Base-by-base conservation (phyloP, 2,888 invertebrate genomes). In the Pseudoips prasinana region DNA sequence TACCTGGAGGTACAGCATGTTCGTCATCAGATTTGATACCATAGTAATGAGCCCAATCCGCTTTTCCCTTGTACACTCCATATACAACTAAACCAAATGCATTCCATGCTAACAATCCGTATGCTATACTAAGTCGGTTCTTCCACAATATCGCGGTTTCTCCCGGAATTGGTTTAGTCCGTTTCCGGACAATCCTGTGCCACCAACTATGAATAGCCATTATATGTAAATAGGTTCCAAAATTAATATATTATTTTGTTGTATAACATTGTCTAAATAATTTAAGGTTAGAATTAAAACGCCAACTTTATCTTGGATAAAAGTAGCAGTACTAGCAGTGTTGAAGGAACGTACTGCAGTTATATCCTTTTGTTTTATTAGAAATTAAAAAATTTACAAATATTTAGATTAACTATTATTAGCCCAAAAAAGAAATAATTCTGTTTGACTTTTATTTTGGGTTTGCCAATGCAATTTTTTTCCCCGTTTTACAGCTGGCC, bases 21-120 rank as follows among this genome's bases (percentile, higher is more conserved):
- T 93, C 92, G 41, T 91, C 92, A 26, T 92, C 91, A 4, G 89
- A 69, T 70, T 92, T 92, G 2, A 91, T 71, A 3, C 93, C 93
- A 61, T 92, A 90, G 51, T 90, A 90, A 53, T 90, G 83, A 0
- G 93, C 92, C 93, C 93, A 94, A 66, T 93, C 92, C 3, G 73
- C 84, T 61, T 92, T 92, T 1, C 94, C 94, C 45, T 82, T 62
- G 45, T 84, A 92, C 7, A 87, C 65, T 73, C 84, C 89, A 54
- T 92, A 94, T 9, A 87, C 48, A 2, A 94, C 90, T 8, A 92
- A 56, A 6, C 93, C 94, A 64, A 94, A 92, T 0, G 92, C 92
- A 73, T 94, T 92, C 94, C 94, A 94, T 7, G 92, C 92, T 5
- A 92, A n/a, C 24, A 94, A 33, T 19, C 90, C 91, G 61, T 94